Conservation (phyloP, 2,797 vertebrate genomes). For the Pogoniulus pusillus region DNA sequence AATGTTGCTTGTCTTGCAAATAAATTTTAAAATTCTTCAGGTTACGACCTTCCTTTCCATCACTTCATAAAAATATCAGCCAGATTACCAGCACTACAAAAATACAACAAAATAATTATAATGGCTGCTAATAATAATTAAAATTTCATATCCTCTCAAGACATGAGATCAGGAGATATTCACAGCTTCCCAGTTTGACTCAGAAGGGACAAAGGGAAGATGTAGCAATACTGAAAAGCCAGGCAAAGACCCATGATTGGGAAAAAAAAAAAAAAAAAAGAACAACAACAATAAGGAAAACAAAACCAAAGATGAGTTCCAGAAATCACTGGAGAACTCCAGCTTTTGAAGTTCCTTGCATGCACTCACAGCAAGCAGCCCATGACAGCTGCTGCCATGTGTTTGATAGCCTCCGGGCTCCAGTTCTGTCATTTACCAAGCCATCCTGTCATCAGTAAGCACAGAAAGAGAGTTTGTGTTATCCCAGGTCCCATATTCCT, state of each 20-base stretch:
- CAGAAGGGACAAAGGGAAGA: not conserved
- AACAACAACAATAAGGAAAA: conserved; percentile 18
- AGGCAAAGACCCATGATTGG: not conserved
- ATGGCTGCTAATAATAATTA: not conserved
- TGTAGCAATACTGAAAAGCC: not conserved
- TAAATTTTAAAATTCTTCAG: not conserved
- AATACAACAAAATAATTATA: conserved; percentile 31
- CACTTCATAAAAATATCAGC: not conserved
- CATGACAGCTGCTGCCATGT: conserved; percentile 11
- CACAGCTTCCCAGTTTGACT: not conserved
- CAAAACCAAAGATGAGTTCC: conserved; percentile 17
- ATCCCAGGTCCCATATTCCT: not conserved
- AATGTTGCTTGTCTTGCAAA: not conserved
- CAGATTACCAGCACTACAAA: not conserved
- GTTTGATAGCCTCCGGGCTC: not conserved
- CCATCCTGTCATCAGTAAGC: conserved; percentile 9
- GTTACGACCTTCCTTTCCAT: not conserved
- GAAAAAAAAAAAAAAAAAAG: not conserved
- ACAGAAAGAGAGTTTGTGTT: not conserved
- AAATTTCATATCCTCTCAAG: conserved; percentile 21
- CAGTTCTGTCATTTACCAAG: conserved; percentile 27
- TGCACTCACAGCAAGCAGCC: conserved; percentile 11
- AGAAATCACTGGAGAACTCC: conserved; percentile 53
- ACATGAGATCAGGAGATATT: not conserved
- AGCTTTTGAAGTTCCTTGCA: conserved; percentile 49